Percentiles rank a stretch among this genome's conserved stretches.
Evolutionary conservation across 2,888 invertebrate species (phyloP).

Genomic region (Nineta flava): DNA sequence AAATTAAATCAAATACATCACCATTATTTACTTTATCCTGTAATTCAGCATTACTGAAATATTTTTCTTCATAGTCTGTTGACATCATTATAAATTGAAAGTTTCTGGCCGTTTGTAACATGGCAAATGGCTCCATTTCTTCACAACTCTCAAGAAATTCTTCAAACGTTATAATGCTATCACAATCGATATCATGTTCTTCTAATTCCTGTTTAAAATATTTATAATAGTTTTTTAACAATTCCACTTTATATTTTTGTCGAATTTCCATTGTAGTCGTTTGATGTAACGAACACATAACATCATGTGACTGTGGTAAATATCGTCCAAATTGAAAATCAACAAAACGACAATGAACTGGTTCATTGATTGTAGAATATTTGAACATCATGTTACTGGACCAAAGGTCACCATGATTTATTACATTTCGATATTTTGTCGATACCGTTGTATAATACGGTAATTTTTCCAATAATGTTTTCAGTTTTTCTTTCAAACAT

Average conservation of each 20-base stretch:
- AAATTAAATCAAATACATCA: neutral
- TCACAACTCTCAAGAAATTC: neutral
- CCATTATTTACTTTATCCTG: neutral
- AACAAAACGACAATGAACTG: constrained; percentile 21
- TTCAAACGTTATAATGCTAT: neutral
- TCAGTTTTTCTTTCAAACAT: constrained; percentile 8
- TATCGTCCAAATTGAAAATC: constrained; percentile 31
- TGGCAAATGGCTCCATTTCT: neutral
- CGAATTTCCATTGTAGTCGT: neutral
- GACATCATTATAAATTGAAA: neutral
- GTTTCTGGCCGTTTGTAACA: neutral
- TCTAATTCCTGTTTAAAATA: neutral
- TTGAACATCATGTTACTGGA: constrained; percentile 4
- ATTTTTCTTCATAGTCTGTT: neutral
- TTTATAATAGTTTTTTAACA: neutral
- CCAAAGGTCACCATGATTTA: constrained; percentile 5
- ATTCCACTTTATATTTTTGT: neutral
- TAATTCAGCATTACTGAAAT: neutral
- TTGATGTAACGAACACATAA: constrained; percentile 22
- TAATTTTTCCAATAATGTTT: constrained; percentile 7
- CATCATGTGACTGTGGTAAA: constrained; percentile 48
- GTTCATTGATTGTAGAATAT: constrained; percentile 6
- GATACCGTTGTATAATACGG: constrained; percentile 23
- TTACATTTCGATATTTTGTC: constrained; percentile 16
- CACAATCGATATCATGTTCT: neutral